These are phyloP conservation scores for Ligdia adustata DNA, from an alignment of 2,888 invertebrate species.

Conservation along the genomic window DNA sequence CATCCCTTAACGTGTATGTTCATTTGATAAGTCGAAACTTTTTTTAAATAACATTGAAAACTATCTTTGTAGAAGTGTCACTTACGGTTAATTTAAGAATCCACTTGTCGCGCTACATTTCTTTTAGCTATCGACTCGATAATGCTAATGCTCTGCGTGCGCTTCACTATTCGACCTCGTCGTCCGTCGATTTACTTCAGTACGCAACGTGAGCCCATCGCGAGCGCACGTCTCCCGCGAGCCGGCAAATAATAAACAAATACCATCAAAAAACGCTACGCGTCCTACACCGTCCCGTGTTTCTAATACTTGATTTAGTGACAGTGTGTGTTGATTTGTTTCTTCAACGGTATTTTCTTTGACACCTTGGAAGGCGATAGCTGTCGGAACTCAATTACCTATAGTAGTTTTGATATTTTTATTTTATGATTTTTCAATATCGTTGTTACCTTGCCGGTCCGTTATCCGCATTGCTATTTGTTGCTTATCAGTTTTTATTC, in stretches of 20 bases:
- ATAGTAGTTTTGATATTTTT: constrained; percentile 33
- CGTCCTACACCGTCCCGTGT: constrained; percentile 68
- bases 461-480: constrained; percentile 28
- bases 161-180: constrained; percentile 65
- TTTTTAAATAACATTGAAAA: no score
- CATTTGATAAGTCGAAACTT: no score
- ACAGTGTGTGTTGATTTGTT: constrained; percentile 45
- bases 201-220: constrained; percentile 63
- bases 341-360: constrained; percentile 8
- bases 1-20: no score
- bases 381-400: constrained; percentile 27
- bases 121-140: constrained; percentile 63
- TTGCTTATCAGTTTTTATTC: constrained; percentile 40
- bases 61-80: not conserved
- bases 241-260: constrained; percentile 59
- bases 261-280: constrained; percentile 54
- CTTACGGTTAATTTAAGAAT: constrained; percentile 18
- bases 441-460: constrained; percentile 1
- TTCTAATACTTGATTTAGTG: constrained; percentile 49
- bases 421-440: constrained; percentile 17
- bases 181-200: constrained; percentile 65
- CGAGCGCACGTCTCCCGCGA: constrained; percentile 51
- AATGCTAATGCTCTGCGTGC: constrained; percentile 66
- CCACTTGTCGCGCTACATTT: constrained; percentile 39
- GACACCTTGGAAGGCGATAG: constrained; percentile 14